Base-by-base conservation (phyloP, 2,888 invertebrate genomes). In the Cryptosula pallasiana region DNA sequence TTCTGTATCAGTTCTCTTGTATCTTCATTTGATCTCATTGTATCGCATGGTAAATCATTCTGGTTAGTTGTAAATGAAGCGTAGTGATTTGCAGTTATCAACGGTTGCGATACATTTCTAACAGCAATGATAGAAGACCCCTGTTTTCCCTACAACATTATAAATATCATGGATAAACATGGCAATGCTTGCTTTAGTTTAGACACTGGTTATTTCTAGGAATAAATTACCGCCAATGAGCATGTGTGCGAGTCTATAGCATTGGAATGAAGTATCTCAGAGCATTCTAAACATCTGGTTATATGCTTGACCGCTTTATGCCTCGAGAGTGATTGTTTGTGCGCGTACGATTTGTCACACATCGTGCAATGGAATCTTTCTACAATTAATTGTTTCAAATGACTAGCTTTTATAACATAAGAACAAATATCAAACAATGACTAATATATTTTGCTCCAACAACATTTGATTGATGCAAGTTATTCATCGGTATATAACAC, bases 311-410 rank as follows among this genome's bases (percentile, higher is more conserved):
- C 45, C 45, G 5, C n/a, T 57, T 25, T 57, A 25, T 57, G 57
- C 25, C 57, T 57, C 5, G n/a, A 23, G 57, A 57, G 57, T 23
- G n/a, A 23, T 57, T 57, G 57, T 25, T 57, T 57, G 25, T 57
- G 57, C 3, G 57, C 57, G n/a, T 57, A 57, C 20, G 57, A 57
- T 57, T 57, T 57, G n/a, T 57, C 25, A 25, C 57, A 57, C 25
- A 16, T 23, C 25, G 57, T 13, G n/a, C 57, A 57, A 13, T 16
- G 5, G 25, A 16, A 57, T 57, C 57, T 13, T 5, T 23, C 57
- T 57, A 57, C 20, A 57, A 57, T 5, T n/a, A 57, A n/a, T 23
- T 23, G 25, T 16, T 23, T 57, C 5, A 45, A 45, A 20, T 45
- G 20, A 45, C 20, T 5, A 5, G 45, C 20, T 13, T 13, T 20